These are phyloP conservation scores for Anguilla pacifica DNA, from an alignment of 2,797 vertebrate genomes.

Conservation along the genomic window DNA sequence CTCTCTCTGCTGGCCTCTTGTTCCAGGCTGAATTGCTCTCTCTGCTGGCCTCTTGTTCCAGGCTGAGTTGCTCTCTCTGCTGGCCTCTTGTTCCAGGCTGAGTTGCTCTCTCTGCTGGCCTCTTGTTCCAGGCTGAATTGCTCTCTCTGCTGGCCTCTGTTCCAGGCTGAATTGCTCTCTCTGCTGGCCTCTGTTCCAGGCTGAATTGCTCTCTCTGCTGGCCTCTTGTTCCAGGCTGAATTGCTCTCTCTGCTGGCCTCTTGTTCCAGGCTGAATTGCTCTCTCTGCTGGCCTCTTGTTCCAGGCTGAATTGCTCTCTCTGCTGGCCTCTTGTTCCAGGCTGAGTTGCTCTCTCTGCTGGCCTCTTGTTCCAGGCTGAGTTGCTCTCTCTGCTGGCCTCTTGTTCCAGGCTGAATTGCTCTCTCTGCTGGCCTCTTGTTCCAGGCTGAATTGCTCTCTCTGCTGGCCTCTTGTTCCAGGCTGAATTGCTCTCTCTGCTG, in stretches of 20 bases:
- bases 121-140: not conserved
- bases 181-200: not conserved
- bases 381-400: not conserved
- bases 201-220: not conserved
- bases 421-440: slow-evolving; percentile 35
- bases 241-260: not conserved
- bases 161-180: not conserved
- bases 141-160: slow-evolving; percentile 31
- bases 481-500: not conserved
- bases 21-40: slow-evolving; percentile 6
- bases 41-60: not conserved
- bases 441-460: not conserved
- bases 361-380: slow-evolving; percentile 35
- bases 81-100: slow-evolving; percentile 39
- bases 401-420: not conserved
- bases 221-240: slow-evolving; percentile 36
- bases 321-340: not conserved
- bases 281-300: slow-evolving; percentile 35
- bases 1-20: slow-evolving; percentile 31
- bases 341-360: not conserved
- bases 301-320: not conserved
- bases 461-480: not conserved
- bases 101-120: no score
- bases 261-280: not conserved
- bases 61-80: not conserved